These are phyloP conservation scores for Rallus crepitans DNA, from an alignment of 2,797 vertebrate genomes.

Conservation along the genomic window DNA sequence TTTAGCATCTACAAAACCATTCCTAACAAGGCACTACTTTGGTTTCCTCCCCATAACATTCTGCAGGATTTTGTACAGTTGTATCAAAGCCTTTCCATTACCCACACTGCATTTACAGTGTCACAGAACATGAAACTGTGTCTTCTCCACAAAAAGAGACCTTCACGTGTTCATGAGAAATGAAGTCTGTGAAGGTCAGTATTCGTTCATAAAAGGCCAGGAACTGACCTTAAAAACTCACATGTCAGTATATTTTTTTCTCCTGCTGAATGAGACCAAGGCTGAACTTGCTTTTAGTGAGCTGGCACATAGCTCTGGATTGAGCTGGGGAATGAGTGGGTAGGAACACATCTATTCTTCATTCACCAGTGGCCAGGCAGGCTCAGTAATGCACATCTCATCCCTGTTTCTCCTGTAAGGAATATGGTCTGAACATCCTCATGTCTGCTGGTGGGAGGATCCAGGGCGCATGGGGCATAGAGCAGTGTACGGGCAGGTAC, in stretches of 20 bases:
- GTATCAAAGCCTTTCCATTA: not conserved
- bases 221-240: not conserved
- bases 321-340: not conserved
- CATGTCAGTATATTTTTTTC: not conserved
- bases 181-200: not conserved
- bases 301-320: not conserved
- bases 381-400: not conserved
- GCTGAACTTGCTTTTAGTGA: not conserved
- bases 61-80: not conserved
- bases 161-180: not conserved
- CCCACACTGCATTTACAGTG: not conserved
- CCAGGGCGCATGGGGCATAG: fast-evolving
- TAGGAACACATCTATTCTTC: not conserved
- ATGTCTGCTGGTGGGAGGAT: fast-evolving
- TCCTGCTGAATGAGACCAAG: not conserved
- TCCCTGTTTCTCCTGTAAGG: not conserved
- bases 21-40: not conserved
- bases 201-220: not conserved
- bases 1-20: not conserved
- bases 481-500: not conserved
- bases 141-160: not conserved
- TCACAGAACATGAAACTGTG: not conserved
- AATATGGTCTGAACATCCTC: not conserved
- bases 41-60: not conserved
- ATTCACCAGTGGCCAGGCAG: not conserved